Evolutionary conservation across 2,888 invertebrate species (phyloP).

Genomic region (Willowsia nigromaculata): DNA sequence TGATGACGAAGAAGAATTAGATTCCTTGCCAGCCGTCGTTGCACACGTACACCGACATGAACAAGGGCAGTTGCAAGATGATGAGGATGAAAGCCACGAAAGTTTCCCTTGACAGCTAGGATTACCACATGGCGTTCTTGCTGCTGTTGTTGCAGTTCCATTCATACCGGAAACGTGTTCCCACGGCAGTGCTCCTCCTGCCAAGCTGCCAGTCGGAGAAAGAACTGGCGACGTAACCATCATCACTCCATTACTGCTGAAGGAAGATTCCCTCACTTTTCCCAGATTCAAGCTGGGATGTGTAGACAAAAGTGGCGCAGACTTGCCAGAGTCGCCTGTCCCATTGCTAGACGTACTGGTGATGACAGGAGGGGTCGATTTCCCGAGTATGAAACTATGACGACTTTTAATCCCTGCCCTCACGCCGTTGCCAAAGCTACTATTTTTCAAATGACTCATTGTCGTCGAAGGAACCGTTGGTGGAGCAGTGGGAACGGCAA

Average conservation of each 20-base stretch:
- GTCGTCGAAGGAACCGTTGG: constrained; percentile 21
- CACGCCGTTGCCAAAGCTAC: neutral
- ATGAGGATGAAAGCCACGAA: neutral
- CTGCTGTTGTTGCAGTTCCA: no score
- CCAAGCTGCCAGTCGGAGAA: constrained; percentile 33
- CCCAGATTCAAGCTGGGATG: constrained; percentile 70
- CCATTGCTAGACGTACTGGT: constrained; percentile 7
- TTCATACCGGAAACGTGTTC: constrained; percentile 46
- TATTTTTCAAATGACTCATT: neutral
- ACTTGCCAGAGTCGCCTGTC: constrained; percentile 1
- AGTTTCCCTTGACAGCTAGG: constrained; percentile 56
- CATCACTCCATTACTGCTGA: neutral
- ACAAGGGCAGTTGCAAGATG: constrained; percentile 59
- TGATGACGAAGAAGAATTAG: constrained; percentile 7
- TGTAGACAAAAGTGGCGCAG: constrained; percentile 63
- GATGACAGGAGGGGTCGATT: neutral
- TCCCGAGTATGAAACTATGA: constrained; percentile 42
- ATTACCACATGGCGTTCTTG: constrained; percentile 14
- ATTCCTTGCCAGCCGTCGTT: neutral
- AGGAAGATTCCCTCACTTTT: neutral
- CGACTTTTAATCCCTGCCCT: constrained; percentile 37
- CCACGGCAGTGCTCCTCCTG: constrained; percentile 42
- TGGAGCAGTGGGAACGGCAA: constrained; percentile 22
- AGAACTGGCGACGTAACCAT: neutral
- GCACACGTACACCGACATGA: constrained; percentile 29